phyloP scores from a whole-genome alignment of 2,888 invertebrate genomes.

The Ornithoptera alexandrae region DNA sequence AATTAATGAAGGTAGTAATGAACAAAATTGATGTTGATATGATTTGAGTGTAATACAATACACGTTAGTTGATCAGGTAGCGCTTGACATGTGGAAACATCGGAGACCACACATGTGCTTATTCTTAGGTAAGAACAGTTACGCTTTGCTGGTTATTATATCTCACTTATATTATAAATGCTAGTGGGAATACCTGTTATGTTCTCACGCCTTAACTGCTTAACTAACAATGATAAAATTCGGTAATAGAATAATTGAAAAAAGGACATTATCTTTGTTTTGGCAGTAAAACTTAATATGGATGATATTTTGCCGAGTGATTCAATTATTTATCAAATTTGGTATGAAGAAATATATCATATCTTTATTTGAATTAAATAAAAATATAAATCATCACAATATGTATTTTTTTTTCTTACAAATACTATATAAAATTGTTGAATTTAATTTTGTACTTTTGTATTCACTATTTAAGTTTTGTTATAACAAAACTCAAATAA shows the following conservation, averaged over 20 bases:
- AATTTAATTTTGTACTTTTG: neutral
- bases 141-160: neutral
- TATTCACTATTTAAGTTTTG: too few species aligned
- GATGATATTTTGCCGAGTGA: too few species aligned
- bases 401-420: neutral
- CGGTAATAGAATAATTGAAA: neutral
- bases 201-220: neutral
- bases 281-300: too few species aligned
- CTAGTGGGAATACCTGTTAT: neutral
- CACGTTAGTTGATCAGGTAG: constrained; percentile 44
- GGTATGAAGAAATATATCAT: neutral
- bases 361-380: neutral
- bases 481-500: neutral
- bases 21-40: constrained; percentile 41
- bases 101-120: constrained; percentile 56
- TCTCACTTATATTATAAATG: neutral
- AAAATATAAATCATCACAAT: neutral
- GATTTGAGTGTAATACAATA: constrained; percentile 50
- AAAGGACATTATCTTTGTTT: too few species aligned
- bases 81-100: constrained; percentile 46
- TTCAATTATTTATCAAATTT: neutral
- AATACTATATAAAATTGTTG: neutral
- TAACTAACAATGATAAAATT: neutral
- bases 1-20: constrained; percentile 21
- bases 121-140: constrained; percentile 17